These are phyloP conservation scores for Arenaria interpres DNA, from an alignment of 2,113 vertebrate genomes.

Conservation along the genomic window DNA sequence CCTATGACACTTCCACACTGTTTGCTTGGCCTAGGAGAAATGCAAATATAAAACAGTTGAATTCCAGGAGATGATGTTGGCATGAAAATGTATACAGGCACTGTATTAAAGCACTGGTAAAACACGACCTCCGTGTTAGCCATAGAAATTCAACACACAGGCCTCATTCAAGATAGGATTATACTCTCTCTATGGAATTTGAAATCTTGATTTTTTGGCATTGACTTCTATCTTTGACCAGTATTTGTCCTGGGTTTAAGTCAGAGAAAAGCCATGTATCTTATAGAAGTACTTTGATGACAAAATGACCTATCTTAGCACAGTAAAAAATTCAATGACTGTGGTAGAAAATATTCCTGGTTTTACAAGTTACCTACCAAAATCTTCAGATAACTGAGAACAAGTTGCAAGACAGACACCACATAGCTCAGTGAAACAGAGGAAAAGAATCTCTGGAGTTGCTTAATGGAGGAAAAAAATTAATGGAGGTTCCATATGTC, in stretches of 20 bases:
- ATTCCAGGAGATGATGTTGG: constrained; percentile 25
- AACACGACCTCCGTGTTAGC: background rate
- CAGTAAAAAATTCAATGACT: background rate
- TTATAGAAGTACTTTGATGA: background rate
- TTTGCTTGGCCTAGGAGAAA: background rate
- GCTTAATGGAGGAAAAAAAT: background rate
- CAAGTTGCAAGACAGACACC: background rate
- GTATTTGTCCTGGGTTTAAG: background rate
- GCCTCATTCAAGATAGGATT: background rate
- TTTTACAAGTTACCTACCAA: background rate
- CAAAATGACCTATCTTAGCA: background rate
- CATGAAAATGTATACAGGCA: background rate
- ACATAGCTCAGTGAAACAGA: background rate
- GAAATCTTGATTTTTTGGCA: background rate
- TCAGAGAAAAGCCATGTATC: background rate
- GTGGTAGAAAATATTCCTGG: background rate
- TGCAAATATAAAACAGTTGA: background rate
- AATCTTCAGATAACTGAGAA: background rate
- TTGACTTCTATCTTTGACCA: background rate
- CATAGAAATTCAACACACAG: background rate
- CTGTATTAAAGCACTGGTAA: background rate
- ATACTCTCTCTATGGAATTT: background rate
- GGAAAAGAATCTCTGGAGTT: background rate
- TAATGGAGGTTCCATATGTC: background rate
- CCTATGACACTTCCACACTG: background rate